Evolutionary conservation across 2,888 invertebrate genomes (phyloP).

Genomic region (Cryptus armator): DNA sequence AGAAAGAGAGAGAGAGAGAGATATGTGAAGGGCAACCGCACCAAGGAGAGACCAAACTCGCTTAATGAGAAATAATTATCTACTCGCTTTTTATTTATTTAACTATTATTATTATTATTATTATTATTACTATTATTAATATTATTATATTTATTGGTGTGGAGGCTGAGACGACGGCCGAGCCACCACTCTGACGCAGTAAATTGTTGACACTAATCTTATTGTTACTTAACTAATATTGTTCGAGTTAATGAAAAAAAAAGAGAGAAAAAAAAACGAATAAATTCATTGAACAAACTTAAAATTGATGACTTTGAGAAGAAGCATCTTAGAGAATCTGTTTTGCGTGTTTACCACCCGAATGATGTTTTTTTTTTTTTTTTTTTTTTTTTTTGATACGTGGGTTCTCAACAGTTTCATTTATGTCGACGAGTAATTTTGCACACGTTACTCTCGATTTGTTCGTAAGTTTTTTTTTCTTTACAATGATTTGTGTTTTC

Average conservation of each 20-base stretch:
- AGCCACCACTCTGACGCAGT: constrained; percentile 73
- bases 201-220: constrained; percentile 73
- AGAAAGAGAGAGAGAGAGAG: constrained; percentile 67
- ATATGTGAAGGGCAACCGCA: constrained; percentile 79
- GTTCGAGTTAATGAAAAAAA: constrained; percentile 68
- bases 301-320: constrained; percentile 42
- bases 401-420: constrained; percentile 8
- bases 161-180: constrained; percentile 74
- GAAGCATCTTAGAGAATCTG: constrained; percentile 42
- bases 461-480: constrained; percentile 45
- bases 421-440: constrained; percentile 26
- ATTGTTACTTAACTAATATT: constrained; percentile 76
- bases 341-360: constrained; percentile 57
- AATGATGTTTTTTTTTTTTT: constrained; percentile 47
- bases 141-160: constrained; percentile 80
- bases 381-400: constrained; percentile 15
- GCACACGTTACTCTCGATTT: constrained; percentile 29
- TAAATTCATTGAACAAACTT: constrained; percentile 70
- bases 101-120: constrained; percentile 72
- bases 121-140: constrained; percentile 77
- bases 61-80: constrained; percentile 77
- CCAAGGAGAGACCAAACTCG: constrained; percentile 84
- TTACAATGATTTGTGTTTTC: constrained; percentile 21
- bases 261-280: constrained; percentile 49
- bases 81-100: constrained; percentile 80